A percentile compares a stretch with the other conserved stretches of the same genome.
These are phyloP conservation scores for Timema podura DNA, from an alignment of 2,888 invertebrate species.

Conservation along the genomic window DNA sequence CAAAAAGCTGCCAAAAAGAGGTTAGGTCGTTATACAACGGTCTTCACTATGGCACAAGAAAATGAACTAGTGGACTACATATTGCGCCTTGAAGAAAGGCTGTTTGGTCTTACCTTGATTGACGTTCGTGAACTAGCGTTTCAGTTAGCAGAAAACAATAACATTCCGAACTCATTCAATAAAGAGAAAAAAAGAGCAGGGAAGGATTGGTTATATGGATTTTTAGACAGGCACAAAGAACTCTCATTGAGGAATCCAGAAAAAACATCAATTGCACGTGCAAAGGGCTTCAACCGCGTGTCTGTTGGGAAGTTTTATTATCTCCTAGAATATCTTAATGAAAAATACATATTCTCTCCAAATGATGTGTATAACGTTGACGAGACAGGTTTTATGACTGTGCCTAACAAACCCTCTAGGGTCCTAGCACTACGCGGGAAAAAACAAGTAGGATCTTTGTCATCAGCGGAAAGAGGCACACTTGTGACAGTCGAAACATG, in stretches of 20 bases:
- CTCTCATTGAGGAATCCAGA: conserved; percentile 12
- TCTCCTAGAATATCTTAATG: background rate
- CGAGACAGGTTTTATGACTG: conserved; percentile 11
- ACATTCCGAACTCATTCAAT: conserved; percentile 7
- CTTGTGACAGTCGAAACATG: conserved; percentile 37
- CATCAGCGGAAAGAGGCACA: conserved; percentile 40
- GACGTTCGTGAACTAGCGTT: conserved; percentile 10
- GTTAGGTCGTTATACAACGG: background rate
- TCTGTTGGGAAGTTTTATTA: conserved; percentile 6
- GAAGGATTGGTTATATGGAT: conserved; percentile 8
- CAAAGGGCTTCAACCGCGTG: conserved; percentile 5
- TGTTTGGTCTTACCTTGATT: conserved; percentile 13
- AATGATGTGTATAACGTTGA: conserved; percentile 10
- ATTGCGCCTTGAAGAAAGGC: background rate
- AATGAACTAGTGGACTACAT: conserved; percentile 2
- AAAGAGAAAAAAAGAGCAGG: conserved; percentile 9
- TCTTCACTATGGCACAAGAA: conserved; percentile 11
- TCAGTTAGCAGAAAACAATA: conserved; percentile 10
- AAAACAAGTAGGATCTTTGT: conserved; percentile 20
- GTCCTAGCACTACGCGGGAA: conserved; percentile 32
- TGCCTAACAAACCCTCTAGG: conserved; percentile 29
- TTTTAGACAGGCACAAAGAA: conserved; percentile 7
- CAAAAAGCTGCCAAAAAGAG: conserved; percentile 9
- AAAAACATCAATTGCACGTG: conserved; percentile 7
- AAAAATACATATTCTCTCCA: conserved; percentile 13